Evolutionary conservation across 1,140 invertebrate genomes (phyloP), one percentile per base, ranked within the genome.

Genomic region (Drosophila nigrodunni): DNA sequence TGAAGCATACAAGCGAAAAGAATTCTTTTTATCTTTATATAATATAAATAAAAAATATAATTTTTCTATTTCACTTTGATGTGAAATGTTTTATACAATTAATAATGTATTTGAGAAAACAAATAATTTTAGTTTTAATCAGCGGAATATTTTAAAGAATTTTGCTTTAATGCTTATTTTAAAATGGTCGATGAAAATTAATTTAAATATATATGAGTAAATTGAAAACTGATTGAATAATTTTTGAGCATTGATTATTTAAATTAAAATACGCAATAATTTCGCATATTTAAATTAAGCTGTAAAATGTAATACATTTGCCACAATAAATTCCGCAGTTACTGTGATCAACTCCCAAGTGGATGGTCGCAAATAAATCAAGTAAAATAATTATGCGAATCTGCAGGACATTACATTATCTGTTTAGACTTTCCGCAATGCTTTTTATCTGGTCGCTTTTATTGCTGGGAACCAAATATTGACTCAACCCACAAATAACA

Each of bases 311-410:
- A 13, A 21, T 43, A 44, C 10, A 21, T 52, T 21, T 47, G 30
- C 47, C 54, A 61, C 52, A 69, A 62, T 72, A 67, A 68, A 72
- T 46, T 64, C 43, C 10, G 18, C 34, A 9, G 9, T 35, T 44
- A 37, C 37, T 39, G 25, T 11, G 57, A 21, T 25, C 43, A 18
- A 50, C 35, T 78, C 66, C 67, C 58, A 46, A 58, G 60, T 55
- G 57, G 13, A 34, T 49, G 62, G 13, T 34, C 58, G 62, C 50
- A 37, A 41, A 83, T 87, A 87, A 87, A 87, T 87, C 80, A 87
- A 74, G 46, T n/a, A 37, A 77, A 88, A 87, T 88, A 87, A 88
- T 87, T 87, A 87, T 82, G 82, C 80, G 67, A 72, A 88, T 88
- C 83, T 80, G 62, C 55, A 54, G 50, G 74, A 66, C 74, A 80